phyloP scores from a whole-genome alignment of 2,888 invertebrate genomes.

The Galeopsomyia nigrocyanea region DNA sequence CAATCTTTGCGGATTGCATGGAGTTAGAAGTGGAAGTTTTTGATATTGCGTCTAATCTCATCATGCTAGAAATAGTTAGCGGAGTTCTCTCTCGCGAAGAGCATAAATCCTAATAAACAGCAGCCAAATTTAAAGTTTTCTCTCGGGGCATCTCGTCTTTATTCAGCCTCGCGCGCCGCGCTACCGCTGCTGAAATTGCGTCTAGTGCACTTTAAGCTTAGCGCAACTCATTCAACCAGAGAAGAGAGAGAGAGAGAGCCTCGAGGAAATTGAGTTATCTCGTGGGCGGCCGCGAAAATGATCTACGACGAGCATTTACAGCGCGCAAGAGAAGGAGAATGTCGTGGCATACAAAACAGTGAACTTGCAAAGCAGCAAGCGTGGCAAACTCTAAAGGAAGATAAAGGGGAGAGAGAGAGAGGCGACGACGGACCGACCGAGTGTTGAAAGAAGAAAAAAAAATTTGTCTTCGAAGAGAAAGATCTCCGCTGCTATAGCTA shows the following conservation, averaged over 20 bases:
- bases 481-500: slow-evolving; percentile 22
- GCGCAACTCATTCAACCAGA: slow-evolving; percentile 34
- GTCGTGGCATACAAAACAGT: slow-evolving; percentile 49
- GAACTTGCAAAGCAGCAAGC: slow-evolving; percentile 24
- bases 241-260: too few species aligned
- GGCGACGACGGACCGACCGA: slow-evolving; percentile 50
- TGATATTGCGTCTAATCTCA: slow-evolving; percentile 38
- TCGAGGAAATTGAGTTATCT: slow-evolving; percentile 48
- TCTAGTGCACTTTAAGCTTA: slow-evolving; percentile 43
- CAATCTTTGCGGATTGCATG: slow-evolving; percentile 42
- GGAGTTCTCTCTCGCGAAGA: not conserved
- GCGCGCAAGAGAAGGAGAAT: slow-evolving; percentile 3
- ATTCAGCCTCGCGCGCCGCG: slow-evolving; percentile 12
- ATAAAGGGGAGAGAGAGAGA: slow-evolving; percentile 40
- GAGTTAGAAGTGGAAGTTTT: too few species aligned
- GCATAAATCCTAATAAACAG: slow-evolving; percentile 44
- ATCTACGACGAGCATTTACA: slow-evolving; percentile 48
- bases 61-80: slow-evolving; percentile 20
- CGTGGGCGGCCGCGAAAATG: slow-evolving; percentile 44
- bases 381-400: slow-evolving; percentile 36
- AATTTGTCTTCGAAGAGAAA: slow-evolving; percentile 38
- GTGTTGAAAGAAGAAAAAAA: slow-evolving; percentile 26
- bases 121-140: slow-evolving; percentile 43
- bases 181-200: slow-evolving; percentile 27
- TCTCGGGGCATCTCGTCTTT: slow-evolving; percentile 20